Conservation (phyloP, 2,888 invertebrate genomes). For the Philonicus albiceps region DNA sequence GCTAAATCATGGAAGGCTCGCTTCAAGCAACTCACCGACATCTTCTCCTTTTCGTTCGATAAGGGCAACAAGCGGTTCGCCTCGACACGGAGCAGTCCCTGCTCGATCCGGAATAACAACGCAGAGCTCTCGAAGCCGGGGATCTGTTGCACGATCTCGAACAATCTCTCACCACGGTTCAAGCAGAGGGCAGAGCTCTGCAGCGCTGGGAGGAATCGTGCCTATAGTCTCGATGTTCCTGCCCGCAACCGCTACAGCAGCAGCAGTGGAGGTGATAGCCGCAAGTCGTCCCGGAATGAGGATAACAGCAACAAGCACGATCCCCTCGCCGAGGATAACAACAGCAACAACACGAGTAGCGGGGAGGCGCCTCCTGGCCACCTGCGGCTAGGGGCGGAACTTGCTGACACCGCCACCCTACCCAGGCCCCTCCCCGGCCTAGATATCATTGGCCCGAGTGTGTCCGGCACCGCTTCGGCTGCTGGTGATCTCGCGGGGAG, state of each 20-base stretch:
- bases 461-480: conserved; percentile 47
- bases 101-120: conserved; percentile 57
- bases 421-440: conserved; percentile 51
- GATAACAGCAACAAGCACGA: conserved; percentile 53
- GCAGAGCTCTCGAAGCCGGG: conserved; percentile 46
- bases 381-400: conserved; percentile 56
- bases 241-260: conserved; percentile 57
- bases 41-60: conserved; percentile 62
- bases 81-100: conserved; percentile 59
- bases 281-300: conserved; percentile 59
- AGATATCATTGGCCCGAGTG: background rate
- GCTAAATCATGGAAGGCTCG: conserved; percentile 60
- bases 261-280: conserved; percentile 59
- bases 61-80: conserved; percentile 60
- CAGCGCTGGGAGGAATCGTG: conserved; percentile 57
- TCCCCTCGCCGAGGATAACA: conserved; percentile 55
- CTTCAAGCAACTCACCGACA: conserved; percentile 62
- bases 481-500: conserved; percentile 38
- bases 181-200: conserved; percentile 53
- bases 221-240: conserved; percentile 63
- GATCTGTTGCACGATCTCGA: conserved; percentile 61
- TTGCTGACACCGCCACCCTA: conserved; percentile 51
- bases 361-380: conserved; percentile 58
- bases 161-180: conserved; percentile 56
- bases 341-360: conserved; percentile 61